Conservation (phyloP, 2,113 vertebrate species). For the Arenaria interpres region DNA sequence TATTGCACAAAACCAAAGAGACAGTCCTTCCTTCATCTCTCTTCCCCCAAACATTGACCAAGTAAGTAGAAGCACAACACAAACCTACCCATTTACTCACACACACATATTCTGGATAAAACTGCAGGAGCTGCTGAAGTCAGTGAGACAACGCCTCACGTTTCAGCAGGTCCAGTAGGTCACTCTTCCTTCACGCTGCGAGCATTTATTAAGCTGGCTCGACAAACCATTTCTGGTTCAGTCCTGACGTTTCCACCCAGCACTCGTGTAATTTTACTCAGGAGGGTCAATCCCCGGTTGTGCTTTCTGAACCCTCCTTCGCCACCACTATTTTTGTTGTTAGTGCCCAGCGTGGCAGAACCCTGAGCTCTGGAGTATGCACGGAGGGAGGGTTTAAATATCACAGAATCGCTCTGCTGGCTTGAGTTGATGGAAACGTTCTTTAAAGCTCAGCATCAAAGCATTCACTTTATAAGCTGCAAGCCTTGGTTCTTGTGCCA, state of each 20-base stretch:
- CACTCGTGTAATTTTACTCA: neutral
- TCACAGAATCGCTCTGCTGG: conserved; percentile 56
- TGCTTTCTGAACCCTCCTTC: neutral
- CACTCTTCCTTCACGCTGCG: neutral
- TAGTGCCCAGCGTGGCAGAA: neutral
- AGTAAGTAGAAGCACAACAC: neutral
- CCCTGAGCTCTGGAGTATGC: neutral
- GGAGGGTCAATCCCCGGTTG: neutral
- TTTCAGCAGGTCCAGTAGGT: neutral
- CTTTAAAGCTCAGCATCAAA: conserved; percentile 73
- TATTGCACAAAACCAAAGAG: conserved; percentile 34
- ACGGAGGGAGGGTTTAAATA: neutral
- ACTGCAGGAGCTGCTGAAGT: neutral
- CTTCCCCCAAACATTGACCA: neutral
- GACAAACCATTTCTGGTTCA: neutral
- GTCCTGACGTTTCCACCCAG: neutral
- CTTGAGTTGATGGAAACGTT: conserved; percentile 54
- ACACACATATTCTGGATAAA: neutral
- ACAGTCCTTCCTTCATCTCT: conserved; percentile 7
- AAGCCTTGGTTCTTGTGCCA: conserved; percentile 69
- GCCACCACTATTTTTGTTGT: neutral
- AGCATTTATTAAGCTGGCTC: neutral
- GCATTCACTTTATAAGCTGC: conserved; percentile 70
- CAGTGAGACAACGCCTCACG: neutral
- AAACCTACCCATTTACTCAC: neutral